phyloP scores from a whole-genome alignment of 2,797 vertebrate species.

The Lindbergichthys nudifrons region DNA sequence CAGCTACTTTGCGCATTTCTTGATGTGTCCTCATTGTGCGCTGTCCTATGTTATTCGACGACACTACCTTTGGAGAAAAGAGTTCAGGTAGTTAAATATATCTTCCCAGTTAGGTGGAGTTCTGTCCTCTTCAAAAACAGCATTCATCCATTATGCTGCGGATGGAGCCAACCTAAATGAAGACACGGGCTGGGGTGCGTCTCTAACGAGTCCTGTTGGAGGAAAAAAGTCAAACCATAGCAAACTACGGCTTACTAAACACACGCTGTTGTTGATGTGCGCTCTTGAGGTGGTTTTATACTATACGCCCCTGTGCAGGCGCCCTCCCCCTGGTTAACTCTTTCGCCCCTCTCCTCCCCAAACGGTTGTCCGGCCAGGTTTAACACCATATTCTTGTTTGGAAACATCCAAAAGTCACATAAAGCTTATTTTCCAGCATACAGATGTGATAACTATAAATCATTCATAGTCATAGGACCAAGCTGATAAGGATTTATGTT shows the following conservation, averaged over 20 bases:
- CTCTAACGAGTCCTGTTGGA: slow-evolving; percentile 33
- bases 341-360: slow-evolving; percentile 66
- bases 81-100: slow-evolving; percentile 8
- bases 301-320: slow-evolving; percentile 75
- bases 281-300: slow-evolving; percentile 82
- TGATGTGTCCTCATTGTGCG: slow-evolving; percentile 61
- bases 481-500: background rate
- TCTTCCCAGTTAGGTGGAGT: slow-evolving; percentile 12
- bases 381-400: background rate
- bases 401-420: background rate
- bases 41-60: slow-evolving; percentile 7
- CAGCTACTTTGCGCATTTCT: slow-evolving; percentile 40
- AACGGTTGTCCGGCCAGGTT: background rate
- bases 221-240: slow-evolving; percentile 43
- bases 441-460: too few species aligned
- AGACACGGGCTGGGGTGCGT: slow-evolving; percentile 24
- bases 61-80: slow-evolving; percentile 7
- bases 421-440: too few species aligned
- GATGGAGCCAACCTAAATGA: background rate
- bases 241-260: slow-evolving; percentile 18
- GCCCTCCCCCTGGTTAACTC: slow-evolving; percentile 84
- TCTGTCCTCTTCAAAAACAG: slow-evolving; percentile 35
- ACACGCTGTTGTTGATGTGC: slow-evolving; percentile 75
- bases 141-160: slow-evolving; percentile 55
- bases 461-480: background rate